Conservation (phyloP, 2,888 invertebrate species). For the Muschampia plurimacula region DNA sequence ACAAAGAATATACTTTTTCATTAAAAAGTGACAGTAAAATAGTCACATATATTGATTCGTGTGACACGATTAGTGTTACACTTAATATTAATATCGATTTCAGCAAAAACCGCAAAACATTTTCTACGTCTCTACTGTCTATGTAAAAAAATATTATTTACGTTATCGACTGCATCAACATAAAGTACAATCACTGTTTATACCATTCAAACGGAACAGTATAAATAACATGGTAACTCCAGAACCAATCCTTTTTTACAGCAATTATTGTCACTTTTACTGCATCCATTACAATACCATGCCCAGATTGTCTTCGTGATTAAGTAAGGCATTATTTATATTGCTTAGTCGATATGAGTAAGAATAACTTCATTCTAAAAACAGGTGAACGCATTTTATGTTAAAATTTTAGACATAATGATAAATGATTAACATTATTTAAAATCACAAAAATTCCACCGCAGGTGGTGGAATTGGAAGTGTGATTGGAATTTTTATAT, state of each 20-base stretch:
- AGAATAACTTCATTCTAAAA: too few relatives aligned
- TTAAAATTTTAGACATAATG: too few relatives aligned
- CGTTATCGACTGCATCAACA: not conserved
- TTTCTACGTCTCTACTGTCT: not conserved
- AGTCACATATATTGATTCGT: not conserved
- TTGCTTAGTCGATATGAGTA: not conserved
- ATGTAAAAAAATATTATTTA: not conserved
- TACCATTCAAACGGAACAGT: conserved; percentile 10
- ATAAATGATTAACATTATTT: too few relatives aligned
- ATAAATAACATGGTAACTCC: not conserved
- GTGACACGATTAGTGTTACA: not conserved
- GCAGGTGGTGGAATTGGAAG: too few relatives aligned
- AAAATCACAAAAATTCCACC: too few relatives aligned
- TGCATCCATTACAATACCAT: not conserved
- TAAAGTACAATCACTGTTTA: not conserved
- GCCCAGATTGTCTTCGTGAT: not conserved
- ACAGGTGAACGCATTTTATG: too few relatives aligned
- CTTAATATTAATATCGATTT: not conserved
- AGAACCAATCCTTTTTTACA: not conserved
- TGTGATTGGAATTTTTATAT: too few relatives aligned
- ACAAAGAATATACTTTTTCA: not conserved
- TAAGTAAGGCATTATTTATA: not conserved
- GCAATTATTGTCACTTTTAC: not conserved
- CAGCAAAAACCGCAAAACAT: conserved; percentile 10
- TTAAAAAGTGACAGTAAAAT: too few relatives aligned